Conservation (phyloP, 2,113 vertebrate species). For the Aldabrachelys gigantea region DNA sequence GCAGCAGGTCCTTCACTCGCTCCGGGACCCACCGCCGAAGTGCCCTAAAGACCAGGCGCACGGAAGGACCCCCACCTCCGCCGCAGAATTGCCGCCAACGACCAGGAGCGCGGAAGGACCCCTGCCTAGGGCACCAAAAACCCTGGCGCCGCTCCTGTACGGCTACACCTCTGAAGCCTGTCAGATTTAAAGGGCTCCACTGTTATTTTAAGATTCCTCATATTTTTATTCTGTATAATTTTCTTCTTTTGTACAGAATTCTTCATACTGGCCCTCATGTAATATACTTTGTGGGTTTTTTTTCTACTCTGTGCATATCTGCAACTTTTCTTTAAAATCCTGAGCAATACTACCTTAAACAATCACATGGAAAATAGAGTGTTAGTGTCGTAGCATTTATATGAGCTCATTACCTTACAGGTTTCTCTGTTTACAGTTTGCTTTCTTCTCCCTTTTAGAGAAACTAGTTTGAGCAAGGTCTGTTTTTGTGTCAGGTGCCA, state of each 20-base stretch:
- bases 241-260: neutral
- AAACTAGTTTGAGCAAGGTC: neutral
- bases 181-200: neutral
- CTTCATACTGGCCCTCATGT: neutral
- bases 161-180: too few relatives aligned
- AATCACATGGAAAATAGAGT: neutral
- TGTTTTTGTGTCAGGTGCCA: neutral
- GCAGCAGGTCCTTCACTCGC: too few relatives aligned
- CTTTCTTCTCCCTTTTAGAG: neutral
- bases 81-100: too few relatives aligned
- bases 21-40: too few relatives aligned
- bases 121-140: too few relatives aligned
- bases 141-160: too few relatives aligned
- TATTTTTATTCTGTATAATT: neutral
- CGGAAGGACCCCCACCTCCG: too few relatives aligned
- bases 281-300: neutral
- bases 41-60: too few relatives aligned
- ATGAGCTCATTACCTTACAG: conserved; percentile 45
- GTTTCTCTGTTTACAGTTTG: conserved; percentile 4
- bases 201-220: conserved; percentile 3
- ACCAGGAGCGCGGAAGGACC: too few relatives aligned
- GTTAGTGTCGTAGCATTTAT: conserved; percentile 25
- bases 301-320: neutral
- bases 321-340: neutral
- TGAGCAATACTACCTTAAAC: neutral